Conservation (phyloP, 1,140 invertebrate species). For the Conus ventricosus region DNA sequence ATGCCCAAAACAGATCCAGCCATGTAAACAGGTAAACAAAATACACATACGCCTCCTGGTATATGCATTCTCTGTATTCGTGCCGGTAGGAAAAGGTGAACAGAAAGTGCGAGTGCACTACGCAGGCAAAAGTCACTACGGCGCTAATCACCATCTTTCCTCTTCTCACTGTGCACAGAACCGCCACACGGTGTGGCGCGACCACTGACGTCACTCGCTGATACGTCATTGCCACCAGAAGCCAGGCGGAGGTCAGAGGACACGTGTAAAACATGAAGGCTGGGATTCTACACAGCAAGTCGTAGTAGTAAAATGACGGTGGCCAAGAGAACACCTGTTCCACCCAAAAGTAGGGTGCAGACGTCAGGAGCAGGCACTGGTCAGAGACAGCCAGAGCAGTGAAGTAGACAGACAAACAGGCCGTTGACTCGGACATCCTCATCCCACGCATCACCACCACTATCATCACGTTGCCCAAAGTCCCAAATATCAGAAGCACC, state of each 20-base stretch:
- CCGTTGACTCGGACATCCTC: background rate
- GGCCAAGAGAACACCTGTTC: background rate
- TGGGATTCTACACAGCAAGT: background rate
- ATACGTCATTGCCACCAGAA: slow-evolving; percentile 20
- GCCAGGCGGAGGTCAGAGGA: background rate
- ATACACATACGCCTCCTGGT: background rate
- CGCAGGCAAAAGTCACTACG: background rate
- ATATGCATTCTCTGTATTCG: background rate
- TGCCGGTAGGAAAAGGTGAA: background rate
- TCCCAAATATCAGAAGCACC: background rate
- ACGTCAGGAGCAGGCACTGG: background rate
- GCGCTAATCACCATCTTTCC: background rate
- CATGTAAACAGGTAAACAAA: background rate
- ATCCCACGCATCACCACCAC: slow-evolving; percentile 13
- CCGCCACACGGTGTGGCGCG: slow-evolving; percentile 5
- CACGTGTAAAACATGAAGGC: background rate
- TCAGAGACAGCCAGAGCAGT: slow-evolving; percentile 22
- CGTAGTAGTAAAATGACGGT: background rate
- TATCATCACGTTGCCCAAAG: slow-evolving; percentile 25
- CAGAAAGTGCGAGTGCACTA: background rate
- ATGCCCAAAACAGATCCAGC: background rate
- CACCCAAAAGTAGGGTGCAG: background rate
- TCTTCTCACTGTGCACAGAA: background rate
- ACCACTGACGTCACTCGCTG: slow-evolving; percentile 24
- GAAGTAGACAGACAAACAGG: slow-evolving; percentile 13